phyloP scores from a whole-genome alignment of 2,113 vertebrate species.

The Chloebia gouldiae region DNA sequence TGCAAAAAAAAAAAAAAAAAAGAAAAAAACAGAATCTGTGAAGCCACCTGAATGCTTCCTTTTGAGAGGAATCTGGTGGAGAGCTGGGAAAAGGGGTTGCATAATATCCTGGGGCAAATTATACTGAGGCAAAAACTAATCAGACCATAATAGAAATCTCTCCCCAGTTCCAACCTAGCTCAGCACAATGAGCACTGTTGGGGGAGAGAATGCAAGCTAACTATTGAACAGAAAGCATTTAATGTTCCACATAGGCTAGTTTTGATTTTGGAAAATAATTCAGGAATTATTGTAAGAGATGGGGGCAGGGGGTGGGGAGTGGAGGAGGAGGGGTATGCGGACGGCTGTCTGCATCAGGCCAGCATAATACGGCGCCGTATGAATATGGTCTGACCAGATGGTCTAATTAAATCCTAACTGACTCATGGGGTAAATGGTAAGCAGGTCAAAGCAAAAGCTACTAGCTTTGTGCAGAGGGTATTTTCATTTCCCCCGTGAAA shows the following conservation, averaged over 20 bases:
- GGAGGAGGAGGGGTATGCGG: background rate
- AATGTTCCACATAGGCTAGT: background rate
- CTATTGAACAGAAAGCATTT: background rate
- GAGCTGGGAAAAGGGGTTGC: background rate
- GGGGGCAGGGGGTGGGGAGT: background rate
- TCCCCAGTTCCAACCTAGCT: background rate
- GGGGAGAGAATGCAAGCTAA: background rate
- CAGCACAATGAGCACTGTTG: background rate
- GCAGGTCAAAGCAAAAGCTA: background rate
- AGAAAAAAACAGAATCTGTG: background rate
- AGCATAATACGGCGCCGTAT: accelerated
- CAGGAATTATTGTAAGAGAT: background rate
- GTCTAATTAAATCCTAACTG: background rate
- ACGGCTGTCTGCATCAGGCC: background rate
- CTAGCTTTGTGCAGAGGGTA: background rate
- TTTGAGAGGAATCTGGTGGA: background rate
- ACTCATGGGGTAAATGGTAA: background rate
- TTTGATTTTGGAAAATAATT: background rate
- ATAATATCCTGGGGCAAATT: background rate
- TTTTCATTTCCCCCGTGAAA: background rate
- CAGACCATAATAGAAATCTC: accelerated
- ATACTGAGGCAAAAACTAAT: background rate
- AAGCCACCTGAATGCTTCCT: background rate
- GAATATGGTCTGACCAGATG: background rate
- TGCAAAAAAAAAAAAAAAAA: background rate